A percentile compares a stretch with the other conserved stretches of the same genome.
phyloP scores from a whole-genome alignment of 2,797 vertebrate genomes.

The Tenualosa ilisha region DNA sequence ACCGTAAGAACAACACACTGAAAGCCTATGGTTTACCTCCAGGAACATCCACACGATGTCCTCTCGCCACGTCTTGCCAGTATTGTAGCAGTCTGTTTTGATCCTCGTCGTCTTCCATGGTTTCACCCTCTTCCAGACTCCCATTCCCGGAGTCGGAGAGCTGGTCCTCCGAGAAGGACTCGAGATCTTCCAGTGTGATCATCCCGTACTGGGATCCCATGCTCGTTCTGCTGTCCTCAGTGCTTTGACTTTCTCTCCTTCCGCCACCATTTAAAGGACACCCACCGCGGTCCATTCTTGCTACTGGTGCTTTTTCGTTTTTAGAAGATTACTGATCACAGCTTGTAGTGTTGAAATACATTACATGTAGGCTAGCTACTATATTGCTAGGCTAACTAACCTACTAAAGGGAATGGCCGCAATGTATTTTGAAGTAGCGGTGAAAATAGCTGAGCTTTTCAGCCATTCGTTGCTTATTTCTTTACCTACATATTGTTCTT shows the following conservation, averaged over 20 bases:
- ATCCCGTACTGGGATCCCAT: conserved; percentile 52
- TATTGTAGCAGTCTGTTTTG: conserved; percentile 78
- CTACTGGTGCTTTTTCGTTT: neutral
- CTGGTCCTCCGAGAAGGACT: conserved; percentile 78
- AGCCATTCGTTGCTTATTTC: neutral
- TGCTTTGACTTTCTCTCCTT: conserved; percentile 35
- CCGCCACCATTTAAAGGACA: conserved; percentile 76
- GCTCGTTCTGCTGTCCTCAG: neutral
- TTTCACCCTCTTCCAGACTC: conserved; percentile 65
- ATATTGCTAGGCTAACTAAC: neutral
- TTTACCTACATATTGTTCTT: neutral
- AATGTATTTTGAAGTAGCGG: neutral
- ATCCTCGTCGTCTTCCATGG: conserved; percentile 68
- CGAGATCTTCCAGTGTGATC: conserved; percentile 87
- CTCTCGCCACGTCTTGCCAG: conserved; percentile 85
- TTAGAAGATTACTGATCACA: neutral
- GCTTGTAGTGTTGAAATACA: neutral
- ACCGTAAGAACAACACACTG: neutral
- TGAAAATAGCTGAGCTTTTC: neutral
- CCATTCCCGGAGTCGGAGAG: conserved; percentile 76
- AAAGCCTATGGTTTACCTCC: conserved; percentile 69
- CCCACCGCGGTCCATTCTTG: conserved; percentile 73
- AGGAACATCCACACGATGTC: conserved; percentile 86
- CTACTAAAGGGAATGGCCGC: too few relatives aligned
- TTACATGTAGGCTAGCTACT: neutral